Base-by-base conservation (phyloP, 2,888 invertebrate species). In the Stegana nigrithorax region DNA sequence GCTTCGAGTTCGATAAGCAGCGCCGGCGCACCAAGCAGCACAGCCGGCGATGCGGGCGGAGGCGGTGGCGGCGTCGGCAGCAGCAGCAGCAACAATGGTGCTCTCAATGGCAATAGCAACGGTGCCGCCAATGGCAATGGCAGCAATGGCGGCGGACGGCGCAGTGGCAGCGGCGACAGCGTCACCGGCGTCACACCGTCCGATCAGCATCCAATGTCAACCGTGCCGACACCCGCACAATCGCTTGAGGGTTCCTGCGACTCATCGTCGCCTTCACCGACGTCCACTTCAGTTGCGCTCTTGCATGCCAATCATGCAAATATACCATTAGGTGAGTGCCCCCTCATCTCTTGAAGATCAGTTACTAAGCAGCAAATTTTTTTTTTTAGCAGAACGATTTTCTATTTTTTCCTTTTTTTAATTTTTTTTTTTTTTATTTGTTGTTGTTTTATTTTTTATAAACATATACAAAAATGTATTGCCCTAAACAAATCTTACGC, bases 181-280 rank as follows among this genome's bases (percentile, higher is more conserved):
- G 64, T 67, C 45, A 63, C 63, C 10, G 73, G 73, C 29, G 72
- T 71, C 57, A 72, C 21, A 23, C 5, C 42, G 23, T 50, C 87
- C 19, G 82, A 75, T 59, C n/a, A n/a, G n/a, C 84, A 86, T 81
- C 87, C 81, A 82, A 75, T 83, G 84, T 75, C 78, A 60, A 76
- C 78, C 63, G 75, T 85, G 72, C 74, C 80, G 72, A 77, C 88
- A 85, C 64, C 87, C 82, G 82, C 81, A 72, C 82, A 85, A 57
- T 85, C 85, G 21, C 68, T 84, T 25, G 87, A 87, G 68, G 86
- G 85, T 65, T 87, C 85, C 73, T 89, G 88, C 78, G 89, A 89
- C 76, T 89, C 90, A 45, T 90, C 89, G 53, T 89, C 91, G 47
- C 90, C 89, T 29, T 89, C 89, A 60, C 89, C 89, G 60, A 87